These are phyloP conservation scores for Coleophora flavipennella DNA, from an alignment of 2,888 invertebrate genomes.

Conservation along the genomic window DNA sequence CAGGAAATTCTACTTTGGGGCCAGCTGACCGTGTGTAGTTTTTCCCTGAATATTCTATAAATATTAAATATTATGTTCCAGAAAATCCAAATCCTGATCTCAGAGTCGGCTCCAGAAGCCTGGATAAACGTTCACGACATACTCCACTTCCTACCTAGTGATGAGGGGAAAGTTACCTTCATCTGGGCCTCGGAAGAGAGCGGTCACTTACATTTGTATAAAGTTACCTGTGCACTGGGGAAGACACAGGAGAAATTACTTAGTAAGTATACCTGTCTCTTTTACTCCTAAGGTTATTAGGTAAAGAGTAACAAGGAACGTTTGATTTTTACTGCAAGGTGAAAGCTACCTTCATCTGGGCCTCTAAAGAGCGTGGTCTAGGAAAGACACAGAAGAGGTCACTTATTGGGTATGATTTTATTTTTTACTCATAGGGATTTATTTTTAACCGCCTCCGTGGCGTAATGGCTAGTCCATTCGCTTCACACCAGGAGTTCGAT, in stretches of 20 bases:
- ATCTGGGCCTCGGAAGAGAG: slow-evolving; percentile 95
- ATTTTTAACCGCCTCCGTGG: too few species aligned
- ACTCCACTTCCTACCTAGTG: slow-evolving; percentile 83
- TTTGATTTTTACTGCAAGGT: too few species aligned
- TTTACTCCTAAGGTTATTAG: neutral
- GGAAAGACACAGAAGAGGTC: slow-evolving; percentile 9
- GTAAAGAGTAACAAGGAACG: neutral
- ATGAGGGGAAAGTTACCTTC: slow-evolving; percentile 71
- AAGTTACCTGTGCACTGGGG: slow-evolving; percentile 76
- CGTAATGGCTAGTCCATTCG: too few species aligned
- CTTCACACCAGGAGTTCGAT: too few species aligned
- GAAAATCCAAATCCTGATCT: slow-evolving; percentile 45
- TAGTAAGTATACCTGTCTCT: slow-evolving; percentile 24
- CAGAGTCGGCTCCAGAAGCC: slow-evolving; percentile 75
- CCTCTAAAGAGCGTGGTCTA: slow-evolving; percentile 90
- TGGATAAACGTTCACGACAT: slow-evolving; percentile 97
- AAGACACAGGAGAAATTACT: slow-evolving; percentile 6
- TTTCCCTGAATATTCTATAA: too few species aligned
- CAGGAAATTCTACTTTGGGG: too few species aligned
- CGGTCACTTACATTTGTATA: slow-evolving; percentile 90
- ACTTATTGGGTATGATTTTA: slow-evolving; percentile 24
- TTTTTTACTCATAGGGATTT: too few species aligned
- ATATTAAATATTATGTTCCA: too few species aligned
- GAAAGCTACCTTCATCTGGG: slow-evolving; percentile 86
- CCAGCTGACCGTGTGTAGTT: too few species aligned